These are phyloP conservation scores for Ostrea denselamellosa DNA, from an alignment of 1,140 invertebrate species.

Conservation along the genomic window DNA sequence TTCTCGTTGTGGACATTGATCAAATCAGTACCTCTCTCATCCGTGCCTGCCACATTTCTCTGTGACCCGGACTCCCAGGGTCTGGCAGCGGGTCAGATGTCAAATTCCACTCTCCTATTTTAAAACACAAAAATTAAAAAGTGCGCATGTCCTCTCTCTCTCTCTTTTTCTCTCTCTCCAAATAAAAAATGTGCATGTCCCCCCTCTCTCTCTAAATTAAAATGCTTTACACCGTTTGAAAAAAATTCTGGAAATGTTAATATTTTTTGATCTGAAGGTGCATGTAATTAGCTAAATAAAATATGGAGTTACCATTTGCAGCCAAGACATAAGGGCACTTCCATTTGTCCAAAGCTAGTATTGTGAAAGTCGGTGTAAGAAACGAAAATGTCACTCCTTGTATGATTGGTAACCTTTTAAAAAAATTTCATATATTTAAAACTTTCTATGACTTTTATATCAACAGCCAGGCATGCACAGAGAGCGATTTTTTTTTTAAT, in stretches of 20 bases:
- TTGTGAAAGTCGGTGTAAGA: conserved; percentile 90
- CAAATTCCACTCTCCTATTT: not conserved
- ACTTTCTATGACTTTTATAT: too few species aligned
- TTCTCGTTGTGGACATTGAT: not conserved
- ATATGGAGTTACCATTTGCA: conserved; percentile 42
- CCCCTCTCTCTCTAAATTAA: too few species aligned
- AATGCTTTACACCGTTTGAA: too few species aligned
- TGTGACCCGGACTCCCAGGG: conserved; percentile 50
- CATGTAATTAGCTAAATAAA: too few species aligned
- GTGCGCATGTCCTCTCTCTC: too few species aligned
- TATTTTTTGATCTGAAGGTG: too few species aligned
- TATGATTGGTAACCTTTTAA: conserved; percentile 84
- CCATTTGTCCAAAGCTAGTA: conserved; percentile 81
- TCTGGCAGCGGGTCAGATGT: conserved; percentile 34
- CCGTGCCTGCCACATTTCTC: conserved; percentile 86
- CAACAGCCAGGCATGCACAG: too few species aligned
- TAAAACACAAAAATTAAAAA: not conserved
- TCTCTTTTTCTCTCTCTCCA: too few species aligned
- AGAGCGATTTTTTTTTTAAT: not conserved
- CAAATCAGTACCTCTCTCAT: conserved; percentile 83
- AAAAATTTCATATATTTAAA: not conserved
- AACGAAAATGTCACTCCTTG: conserved; percentile 92
- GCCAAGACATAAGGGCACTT: conserved; percentile 59
- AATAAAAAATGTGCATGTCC: not conserved
- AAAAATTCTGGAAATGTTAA: too few species aligned